A percentile compares a stretch with the other conserved stretches of the same genome.
Conservation (phyloP, 1,140 invertebrate species). For the Aphelinus certus region DNA sequence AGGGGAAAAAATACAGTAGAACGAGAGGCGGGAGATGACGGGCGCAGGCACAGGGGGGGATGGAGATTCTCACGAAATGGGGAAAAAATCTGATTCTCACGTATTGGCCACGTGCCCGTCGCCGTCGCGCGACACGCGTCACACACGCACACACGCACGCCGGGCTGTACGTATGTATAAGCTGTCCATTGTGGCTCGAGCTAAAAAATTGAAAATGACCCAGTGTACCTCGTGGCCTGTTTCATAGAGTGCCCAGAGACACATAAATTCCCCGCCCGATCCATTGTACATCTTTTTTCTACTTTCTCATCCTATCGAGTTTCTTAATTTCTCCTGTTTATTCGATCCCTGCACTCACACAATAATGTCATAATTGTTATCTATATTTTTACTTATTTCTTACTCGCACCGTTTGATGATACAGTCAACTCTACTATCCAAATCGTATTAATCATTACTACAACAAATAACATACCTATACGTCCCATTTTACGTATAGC, state of each 20-base stretch:
- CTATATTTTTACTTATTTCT: too few relatives aligned
- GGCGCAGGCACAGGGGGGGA: neutral
- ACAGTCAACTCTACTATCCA: too few relatives aligned
- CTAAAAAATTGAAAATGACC: constrained; percentile 37
- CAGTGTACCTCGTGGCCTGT: neutral
- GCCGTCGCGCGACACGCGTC: constrained; percentile 6
- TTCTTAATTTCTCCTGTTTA: too few relatives aligned
- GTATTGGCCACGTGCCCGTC: constrained; percentile 23
- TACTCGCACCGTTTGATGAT: too few relatives aligned
- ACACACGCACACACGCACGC: too few relatives aligned
- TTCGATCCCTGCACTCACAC: too few relatives aligned
- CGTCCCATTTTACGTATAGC: too few relatives aligned
- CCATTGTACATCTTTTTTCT: too few relatives aligned
- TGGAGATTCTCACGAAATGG: constrained; percentile 27
- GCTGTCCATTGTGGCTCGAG: constrained; percentile 17
- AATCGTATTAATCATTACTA: too few relatives aligned
- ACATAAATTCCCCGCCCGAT: constrained; percentile 5
- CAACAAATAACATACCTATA: too few relatives aligned
- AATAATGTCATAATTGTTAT: too few relatives aligned
- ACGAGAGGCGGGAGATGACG: neutral
- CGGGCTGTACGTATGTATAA: neutral
- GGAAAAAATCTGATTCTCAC: constrained; percentile 41
- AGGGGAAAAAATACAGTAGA: constrained; percentile 1
- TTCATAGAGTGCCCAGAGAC: constrained; percentile 2
- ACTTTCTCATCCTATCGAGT: too few relatives aligned